These are phyloP conservation scores for Parambassis ranga DNA, from an alignment of 2,797 vertebrate species.

Conservation along the genomic window DNA sequence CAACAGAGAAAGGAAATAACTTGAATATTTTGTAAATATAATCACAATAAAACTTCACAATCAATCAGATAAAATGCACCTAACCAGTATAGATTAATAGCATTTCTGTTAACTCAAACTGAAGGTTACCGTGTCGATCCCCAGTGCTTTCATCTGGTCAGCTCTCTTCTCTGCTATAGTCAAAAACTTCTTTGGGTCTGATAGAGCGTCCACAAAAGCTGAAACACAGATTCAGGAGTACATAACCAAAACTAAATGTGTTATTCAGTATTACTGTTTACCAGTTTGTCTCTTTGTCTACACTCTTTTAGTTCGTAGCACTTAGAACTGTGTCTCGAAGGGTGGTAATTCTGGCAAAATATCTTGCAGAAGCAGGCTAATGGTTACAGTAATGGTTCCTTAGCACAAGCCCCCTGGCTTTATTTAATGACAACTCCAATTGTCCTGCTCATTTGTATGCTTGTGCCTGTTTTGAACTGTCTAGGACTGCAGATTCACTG, in stretches of 20 bases:
- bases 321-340: background rate
- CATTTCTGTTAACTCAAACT: background rate
- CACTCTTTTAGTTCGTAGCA: background rate
- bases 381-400: slow-evolving; percentile 47
- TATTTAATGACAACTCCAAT: slow-evolving; percentile 66
- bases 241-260: background rate
- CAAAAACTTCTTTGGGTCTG: slow-evolving; percentile 98
- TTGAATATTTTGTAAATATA: too few relatives aligned
- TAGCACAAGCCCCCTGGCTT: slow-evolving; percentile 57
- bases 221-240: slow-evolving; percentile 5
- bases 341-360: slow-evolving; percentile 20
- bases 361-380: slow-evolving; percentile 37
- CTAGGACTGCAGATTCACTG: slow-evolving; percentile 47
- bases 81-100: background rate
- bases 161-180: slow-evolving; percentile 99
- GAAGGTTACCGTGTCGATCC: slow-evolving; percentile 92
- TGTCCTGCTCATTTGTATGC: slow-evolving; percentile 58
- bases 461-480: slow-evolving; percentile 42
- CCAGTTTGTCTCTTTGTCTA: background rate
- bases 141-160: slow-evolving; percentile 98
- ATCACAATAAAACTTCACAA: background rate
- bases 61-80: background rate
- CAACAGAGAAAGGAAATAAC: slow-evolving; percentile 18
- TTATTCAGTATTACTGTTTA: background rate
- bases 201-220: slow-evolving; percentile 98